Conservation (phyloP, 2,797 vertebrate species). For the Chromis chromis region DNA sequence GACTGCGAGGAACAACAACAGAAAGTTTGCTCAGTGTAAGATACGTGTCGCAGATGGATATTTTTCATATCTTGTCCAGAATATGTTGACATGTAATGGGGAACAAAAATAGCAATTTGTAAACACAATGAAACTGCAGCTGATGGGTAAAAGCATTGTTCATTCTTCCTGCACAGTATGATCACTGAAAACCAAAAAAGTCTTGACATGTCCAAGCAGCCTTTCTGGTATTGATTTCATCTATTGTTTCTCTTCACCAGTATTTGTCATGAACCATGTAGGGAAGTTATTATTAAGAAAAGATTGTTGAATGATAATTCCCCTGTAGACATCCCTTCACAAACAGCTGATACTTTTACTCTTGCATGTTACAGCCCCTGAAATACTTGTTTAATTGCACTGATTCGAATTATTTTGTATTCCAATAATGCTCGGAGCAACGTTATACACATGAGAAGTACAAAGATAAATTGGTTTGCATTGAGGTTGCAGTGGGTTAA, state of each 20-base stretch:
- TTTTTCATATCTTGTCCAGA: constrained; percentile 28
- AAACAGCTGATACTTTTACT: constrained; percentile 17
- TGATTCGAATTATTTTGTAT: constrained; percentile 30
- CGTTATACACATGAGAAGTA: neutral
- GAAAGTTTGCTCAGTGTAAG: constrained; percentile 22
- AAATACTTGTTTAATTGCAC: constrained; percentile 34
- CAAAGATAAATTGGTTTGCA: too few relatives aligned
- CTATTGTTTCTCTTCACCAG: constrained; percentile 31
- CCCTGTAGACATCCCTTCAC: neutral
- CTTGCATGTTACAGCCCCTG: neutral
- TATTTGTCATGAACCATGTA: constrained; percentile 27
- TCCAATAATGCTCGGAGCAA: constrained; percentile 29
- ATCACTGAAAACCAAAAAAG: constrained; percentile 32
- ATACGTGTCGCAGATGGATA: constrained; percentile 21
- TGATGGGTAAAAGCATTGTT: constrained; percentile 22
- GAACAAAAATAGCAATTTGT: constrained; percentile 34
- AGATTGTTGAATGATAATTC: neutral
- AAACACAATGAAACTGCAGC: constrained; percentile 16
- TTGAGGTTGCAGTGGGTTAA: too few relatives aligned
- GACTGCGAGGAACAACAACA: constrained; percentile 3
- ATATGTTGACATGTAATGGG: constrained; percentile 17
- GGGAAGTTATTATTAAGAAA: constrained; percentile 7
- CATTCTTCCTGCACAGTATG: constrained; percentile 19
- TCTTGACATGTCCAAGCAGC: neutral
- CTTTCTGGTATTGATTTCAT: neutral